Percentiles rank a stretch among this genome's conserved stretches.
phyloP scores from a whole-genome alignment of 2,888 invertebrate species.

The Parasteatoda lunata region DNA sequence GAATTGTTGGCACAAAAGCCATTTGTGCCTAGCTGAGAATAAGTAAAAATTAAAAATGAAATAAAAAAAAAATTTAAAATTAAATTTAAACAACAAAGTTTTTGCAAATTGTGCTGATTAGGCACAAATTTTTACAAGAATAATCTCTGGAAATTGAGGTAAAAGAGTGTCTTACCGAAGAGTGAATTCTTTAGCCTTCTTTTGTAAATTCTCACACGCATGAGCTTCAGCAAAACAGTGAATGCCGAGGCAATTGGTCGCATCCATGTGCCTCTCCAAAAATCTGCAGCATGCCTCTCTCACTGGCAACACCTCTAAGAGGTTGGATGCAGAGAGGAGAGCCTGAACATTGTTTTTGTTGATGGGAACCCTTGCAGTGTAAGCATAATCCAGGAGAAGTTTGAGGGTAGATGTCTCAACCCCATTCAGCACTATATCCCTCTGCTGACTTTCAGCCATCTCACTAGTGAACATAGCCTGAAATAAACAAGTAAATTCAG shows the following conservation, averaged over 20 bases:
- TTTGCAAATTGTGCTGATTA: too few relatives aligned
- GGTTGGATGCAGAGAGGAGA: slow-evolving; percentile 75
- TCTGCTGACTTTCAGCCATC: slow-evolving; percentile 75
- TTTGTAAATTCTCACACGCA: slow-evolving; percentile 75
- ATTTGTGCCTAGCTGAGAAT: too few relatives aligned
- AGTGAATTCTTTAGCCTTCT: slow-evolving; percentile 75
- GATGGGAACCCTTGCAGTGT: slow-evolving; percentile 74
- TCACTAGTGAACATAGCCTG: slow-evolving; percentile 75
- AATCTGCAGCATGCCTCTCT: slow-evolving; percentile 75
- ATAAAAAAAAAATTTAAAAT: not conserved
- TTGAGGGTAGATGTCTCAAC: slow-evolving; percentile 75
- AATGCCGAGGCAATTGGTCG: slow-evolving; percentile 76
- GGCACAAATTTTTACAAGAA: not conserved
- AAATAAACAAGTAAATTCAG: slow-evolving; percentile 23
- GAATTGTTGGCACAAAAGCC: too few relatives aligned
- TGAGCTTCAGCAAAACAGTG: slow-evolving; percentile 77
- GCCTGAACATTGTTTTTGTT: slow-evolving; percentile 75
- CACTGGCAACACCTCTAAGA: slow-evolving; percentile 75
- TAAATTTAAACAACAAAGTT: not conserved
- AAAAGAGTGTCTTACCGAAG: slow-evolving; percentile 71
- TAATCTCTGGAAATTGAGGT: not conserved
- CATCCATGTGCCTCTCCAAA: slow-evolving; percentile 76
- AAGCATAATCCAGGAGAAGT: slow-evolving; percentile 75
- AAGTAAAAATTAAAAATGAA: not conserved
- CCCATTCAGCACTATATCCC: slow-evolving; percentile 75